Percentiles rank a stretch among this genome's conserved stretches.
Evolutionary conservation across 35 echinoderm and acorn worm genomes (phyloP).

Genomic region (Diadema setosum): DNA sequence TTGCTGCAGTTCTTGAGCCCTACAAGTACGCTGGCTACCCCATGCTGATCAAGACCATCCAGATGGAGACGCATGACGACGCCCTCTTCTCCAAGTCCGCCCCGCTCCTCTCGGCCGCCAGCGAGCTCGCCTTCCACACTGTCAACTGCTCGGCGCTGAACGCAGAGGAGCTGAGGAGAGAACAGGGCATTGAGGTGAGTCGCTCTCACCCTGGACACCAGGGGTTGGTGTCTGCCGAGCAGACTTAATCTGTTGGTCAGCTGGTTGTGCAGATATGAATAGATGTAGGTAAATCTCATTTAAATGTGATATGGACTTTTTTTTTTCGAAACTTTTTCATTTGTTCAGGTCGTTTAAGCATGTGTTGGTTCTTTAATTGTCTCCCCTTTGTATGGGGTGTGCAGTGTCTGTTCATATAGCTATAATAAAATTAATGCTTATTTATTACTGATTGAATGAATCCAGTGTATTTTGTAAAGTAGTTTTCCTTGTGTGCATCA

Average conservation of each 20-base stretch:
- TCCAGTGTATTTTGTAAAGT: too few relatives aligned
- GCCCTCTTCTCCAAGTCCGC: slow-evolving; percentile 75
- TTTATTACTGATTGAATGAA: too few relatives aligned
- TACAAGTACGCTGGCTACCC: slow-evolving; percentile 99
- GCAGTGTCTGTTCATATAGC: too few relatives aligned
- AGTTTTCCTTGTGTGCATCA: too few relatives aligned
- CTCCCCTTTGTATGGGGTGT: too few relatives aligned
- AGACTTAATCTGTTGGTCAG: neutral
- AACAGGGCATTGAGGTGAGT: slow-evolving; percentile 94
- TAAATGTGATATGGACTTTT: neutral
- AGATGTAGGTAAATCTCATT: neutral
- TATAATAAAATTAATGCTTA: too few relatives aligned
- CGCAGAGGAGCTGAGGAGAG: slow-evolving; percentile 80
- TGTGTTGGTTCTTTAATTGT: too few relatives aligned
- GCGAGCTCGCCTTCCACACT: slow-evolving; percentile 90
- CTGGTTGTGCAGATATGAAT: neutral
- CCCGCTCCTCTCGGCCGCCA: slow-evolving; percentile 69
- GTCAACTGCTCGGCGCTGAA: slow-evolving; percentile 86
- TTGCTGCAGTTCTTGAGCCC: slow-evolving; percentile 78
- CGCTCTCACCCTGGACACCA: too few relatives aligned
- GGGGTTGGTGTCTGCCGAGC: too few relatives aligned
- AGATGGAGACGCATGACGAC: slow-evolving; percentile 88
- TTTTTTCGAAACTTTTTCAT: too few relatives aligned
- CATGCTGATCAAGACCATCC: slow-evolving; percentile 96
- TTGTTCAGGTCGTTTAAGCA: too few relatives aligned